Base-by-base conservation (phyloP, 2,797 vertebrate genomes). In the Carapus acus region DNA sequence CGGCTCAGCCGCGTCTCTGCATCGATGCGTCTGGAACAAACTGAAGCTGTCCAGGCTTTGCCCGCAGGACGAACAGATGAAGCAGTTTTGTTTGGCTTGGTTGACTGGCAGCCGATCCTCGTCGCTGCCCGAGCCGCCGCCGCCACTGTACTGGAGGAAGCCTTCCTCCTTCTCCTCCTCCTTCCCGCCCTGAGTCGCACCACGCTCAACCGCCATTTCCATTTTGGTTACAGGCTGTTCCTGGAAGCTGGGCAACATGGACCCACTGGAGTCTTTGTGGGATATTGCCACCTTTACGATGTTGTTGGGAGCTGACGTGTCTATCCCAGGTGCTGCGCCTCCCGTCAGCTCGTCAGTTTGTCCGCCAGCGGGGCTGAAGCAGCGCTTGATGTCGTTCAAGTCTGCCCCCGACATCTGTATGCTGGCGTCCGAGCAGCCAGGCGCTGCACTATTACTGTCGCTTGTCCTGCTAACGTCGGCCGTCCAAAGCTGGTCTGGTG, bases 61-160 rank as follows among this genome's bases (percentile, higher is more conserved):
- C n/a, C 84, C 77, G 1, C 85, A 87, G 1, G 46, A 45, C 0
- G 82, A 81, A 48, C 85, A 86, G 22, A 87, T 85, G 20, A 77
- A 86, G 38, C 69, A 54, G 8, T 74, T 86, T 2, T 67, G 52
- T 16, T 47, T 43, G 8, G 27, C 1, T 31, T 41, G 7, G 1
- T 56, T 60, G 6, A 17, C 20, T 1, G 5, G 41, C 0, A 57
- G 17, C 54, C 2, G 6, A 19, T 62, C 64, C 5, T 49, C 51
- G 0, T 1, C 43, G 38, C 21, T 8, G 7, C 31, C 57, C 0
- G 68, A 38, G 7, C 41, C 17, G 0, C 34, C 36, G 52, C 64
- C 22, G 52, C 64, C 22, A 1, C 54, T 54, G 15, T 77, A 76
- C 2, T 74, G 67, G 24, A 71, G 73, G 2, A 49, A 33, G 1